phyloP scores from a whole-genome alignment of 2,888 invertebrate species.

The Athetis lepigone region DNA sequence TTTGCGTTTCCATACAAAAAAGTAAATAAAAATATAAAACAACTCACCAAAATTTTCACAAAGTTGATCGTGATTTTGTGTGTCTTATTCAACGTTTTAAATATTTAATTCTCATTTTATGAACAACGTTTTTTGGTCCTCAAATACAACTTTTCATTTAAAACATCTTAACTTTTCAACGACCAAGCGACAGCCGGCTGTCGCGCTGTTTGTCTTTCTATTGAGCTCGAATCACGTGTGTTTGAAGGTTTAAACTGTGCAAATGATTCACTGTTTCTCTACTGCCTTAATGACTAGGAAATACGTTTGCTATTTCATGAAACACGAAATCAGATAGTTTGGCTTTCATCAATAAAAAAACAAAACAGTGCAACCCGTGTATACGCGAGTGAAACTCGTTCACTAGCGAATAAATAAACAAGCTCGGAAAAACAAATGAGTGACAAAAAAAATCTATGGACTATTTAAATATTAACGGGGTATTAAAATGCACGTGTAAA shows the following conservation, averaged over 20 bases:
- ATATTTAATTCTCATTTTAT: too few species aligned
- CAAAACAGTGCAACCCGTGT: constrained; percentile 11
- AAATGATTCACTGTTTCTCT: not conserved
- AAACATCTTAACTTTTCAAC: too few species aligned
- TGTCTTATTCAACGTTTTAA: not conserved
- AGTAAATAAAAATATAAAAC: not conserved
- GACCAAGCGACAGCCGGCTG: too few species aligned
- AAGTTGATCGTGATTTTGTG: too few species aligned
- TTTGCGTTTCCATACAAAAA: too few species aligned
- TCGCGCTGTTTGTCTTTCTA: too few species aligned
- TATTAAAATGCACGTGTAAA: not conserved
- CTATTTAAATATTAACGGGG: constrained; percentile 4
- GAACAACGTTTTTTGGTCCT: not conserved
- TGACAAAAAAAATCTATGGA: not conserved
- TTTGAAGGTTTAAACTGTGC: not conserved
- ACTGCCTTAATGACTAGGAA: not conserved
- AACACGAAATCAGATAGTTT: constrained; percentile 22
- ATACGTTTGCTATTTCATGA: not conserved
- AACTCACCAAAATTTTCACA: too few species aligned
- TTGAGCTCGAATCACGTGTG: too few species aligned
- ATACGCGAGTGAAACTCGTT: not conserved
- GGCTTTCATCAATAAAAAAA: constrained; percentile 16
- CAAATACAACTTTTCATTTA: not conserved
- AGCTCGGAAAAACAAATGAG: not conserved
- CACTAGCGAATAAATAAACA: not conserved